phyloP scores from a whole-genome alignment of 2,888 invertebrate species.

The Seladonia tumulorum region DNA sequence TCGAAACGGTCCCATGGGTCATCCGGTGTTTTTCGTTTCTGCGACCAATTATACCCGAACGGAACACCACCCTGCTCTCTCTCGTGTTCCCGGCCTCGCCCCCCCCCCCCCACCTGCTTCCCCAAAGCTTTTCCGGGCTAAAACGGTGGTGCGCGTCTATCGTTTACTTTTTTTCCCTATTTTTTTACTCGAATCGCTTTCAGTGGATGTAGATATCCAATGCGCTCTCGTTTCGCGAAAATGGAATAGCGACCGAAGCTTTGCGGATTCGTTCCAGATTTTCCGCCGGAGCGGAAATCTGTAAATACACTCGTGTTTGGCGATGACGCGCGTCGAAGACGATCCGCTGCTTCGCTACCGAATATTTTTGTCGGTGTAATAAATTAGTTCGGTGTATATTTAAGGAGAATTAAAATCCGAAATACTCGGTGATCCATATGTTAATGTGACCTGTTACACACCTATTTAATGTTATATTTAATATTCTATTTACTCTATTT shows the following conservation, averaged over 20 bases:
- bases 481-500: too few species aligned
- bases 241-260: constrained; percentile 5
- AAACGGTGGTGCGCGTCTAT: background rate
- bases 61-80: background rate
- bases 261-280: background rate
- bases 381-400: background rate
- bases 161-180: background rate
- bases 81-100: background rate
- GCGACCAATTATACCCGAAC: constrained; percentile 38
- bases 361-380: background rate
- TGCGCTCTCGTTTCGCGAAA: constrained; percentile 7
- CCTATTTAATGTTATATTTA: too few species aligned
- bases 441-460: too few species aligned
- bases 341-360: background rate
- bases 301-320: constrained; percentile 3
- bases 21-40: constrained; percentile 44
- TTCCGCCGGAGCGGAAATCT: background rate
- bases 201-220: background rate
- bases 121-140: background rate
- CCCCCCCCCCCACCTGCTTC: background rate
- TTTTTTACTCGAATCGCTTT: constrained; percentile 12
- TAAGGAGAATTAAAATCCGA: background rate
- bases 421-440: too few species aligned
- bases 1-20: constrained; percentile 35
- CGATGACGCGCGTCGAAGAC: background rate